These are phyloP conservation scores for Acanthurus leucopareius DNA, from an alignment of 2,797 vertebrate genomes.

Conservation along the genomic window DNA sequence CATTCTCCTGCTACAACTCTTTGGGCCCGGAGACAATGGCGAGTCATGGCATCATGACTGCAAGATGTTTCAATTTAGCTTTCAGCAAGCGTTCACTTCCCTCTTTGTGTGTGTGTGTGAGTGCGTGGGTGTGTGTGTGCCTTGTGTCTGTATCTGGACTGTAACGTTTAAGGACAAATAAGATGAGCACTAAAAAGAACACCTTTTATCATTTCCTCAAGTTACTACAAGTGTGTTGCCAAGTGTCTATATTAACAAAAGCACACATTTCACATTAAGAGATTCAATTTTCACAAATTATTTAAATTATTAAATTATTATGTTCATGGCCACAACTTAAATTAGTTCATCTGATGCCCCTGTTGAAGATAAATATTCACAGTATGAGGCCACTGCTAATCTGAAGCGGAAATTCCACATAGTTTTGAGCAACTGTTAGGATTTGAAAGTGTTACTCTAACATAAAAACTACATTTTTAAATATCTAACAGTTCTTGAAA, in stretches of 20 bases:
- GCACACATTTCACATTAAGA: not conserved
- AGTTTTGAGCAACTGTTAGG: not conserved
- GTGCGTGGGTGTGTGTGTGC: conserved; percentile 37
- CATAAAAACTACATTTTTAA: not conserved
- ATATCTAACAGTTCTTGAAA: not conserved
- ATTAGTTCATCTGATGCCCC: not conserved
- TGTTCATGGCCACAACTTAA: not conserved
- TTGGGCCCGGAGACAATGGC: conserved; percentile 71
- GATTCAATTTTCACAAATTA: not conserved
- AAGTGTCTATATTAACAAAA: not conserved
- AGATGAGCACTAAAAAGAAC: not conserved
- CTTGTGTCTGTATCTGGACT: conserved; percentile 34
- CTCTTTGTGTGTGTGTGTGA: conserved; percentile 55
- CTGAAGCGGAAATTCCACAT: not conserved
- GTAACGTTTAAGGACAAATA: conserved; percentile 37
- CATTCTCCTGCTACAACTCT: conserved; percentile 69
- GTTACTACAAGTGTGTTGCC: not conserved
- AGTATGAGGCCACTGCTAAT: not conserved
- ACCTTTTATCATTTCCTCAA: not conserved
- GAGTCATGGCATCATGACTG: conserved; percentile 80
- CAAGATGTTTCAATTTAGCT: conserved; percentile 84
- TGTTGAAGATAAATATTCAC: not conserved
- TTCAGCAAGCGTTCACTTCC: conserved; percentile 61
- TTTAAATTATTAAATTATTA: not conserved
- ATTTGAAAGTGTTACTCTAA: not conserved